phyloP scores from a whole-genome alignment of 2,113 vertebrate genomes.

The Hyaena hyaena region DNA sequence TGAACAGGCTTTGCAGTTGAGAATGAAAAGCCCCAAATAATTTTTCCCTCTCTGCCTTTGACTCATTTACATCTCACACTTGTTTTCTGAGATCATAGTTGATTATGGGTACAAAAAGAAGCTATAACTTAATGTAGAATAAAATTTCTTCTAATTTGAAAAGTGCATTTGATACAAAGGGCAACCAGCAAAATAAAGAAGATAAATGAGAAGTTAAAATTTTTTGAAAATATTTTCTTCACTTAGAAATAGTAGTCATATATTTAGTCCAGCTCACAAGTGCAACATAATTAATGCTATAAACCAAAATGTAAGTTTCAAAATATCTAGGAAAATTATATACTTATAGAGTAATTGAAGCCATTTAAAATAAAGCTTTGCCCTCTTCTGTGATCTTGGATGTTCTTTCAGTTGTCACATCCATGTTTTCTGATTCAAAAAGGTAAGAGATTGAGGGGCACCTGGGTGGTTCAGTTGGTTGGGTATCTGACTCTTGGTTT shows the following conservation, averaged over 20 bases:
- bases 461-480: too few species aligned
- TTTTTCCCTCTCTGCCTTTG: background rate
- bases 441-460: slow-evolving; percentile 14
- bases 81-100: background rate
- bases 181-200: background rate
- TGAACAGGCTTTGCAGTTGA: background rate
- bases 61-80: background rate
- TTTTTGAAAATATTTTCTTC: slow-evolving; percentile 22
- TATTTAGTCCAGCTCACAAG: background rate
- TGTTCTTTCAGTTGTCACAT: background rate
- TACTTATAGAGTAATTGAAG: background rate
- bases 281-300: slow-evolving; percentile 24
- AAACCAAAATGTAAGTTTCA: slow-evolving; percentile 69
- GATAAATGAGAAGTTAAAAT: background rate
- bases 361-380: background rate
- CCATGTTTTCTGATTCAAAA: slow-evolving; percentile 17
- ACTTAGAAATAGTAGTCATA: slow-evolving; percentile 1
- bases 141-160: background rate
- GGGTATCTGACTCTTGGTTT: too few species aligned
- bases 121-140: background rate
- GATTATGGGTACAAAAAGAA: background rate
- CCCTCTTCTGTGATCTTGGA: background rate
- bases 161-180: background rate
- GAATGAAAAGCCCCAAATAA: background rate
- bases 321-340: slow-evolving; percentile 43